A percentile compares a stretch with the other conserved stretches of the same genome.
phyloP scores from a whole-genome alignment of 1,140 invertebrate species.

The Aphelenchoides fujianensis region DNA sequence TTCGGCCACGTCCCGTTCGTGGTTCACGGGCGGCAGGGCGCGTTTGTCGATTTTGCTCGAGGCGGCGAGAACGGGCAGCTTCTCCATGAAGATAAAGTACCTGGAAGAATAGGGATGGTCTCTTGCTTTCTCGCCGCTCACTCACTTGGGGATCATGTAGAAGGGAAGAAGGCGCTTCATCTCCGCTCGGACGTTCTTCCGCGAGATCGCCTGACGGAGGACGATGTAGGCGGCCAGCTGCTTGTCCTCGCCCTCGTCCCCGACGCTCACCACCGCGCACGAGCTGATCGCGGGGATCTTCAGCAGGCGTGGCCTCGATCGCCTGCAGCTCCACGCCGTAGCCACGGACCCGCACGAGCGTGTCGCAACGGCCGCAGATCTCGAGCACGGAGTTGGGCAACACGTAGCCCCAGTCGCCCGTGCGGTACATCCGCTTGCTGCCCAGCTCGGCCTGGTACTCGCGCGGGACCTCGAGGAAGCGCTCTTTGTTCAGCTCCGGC shows the following conservation, averaged over 20 bases:
- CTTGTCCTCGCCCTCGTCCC: conserved; percentile 67
- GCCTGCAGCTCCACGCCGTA: conserved; percentile 68
- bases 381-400: conserved; percentile 65
- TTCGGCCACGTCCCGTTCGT: conserved; percentile 51
- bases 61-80: conserved; percentile 64
- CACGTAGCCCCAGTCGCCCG: conserved; percentile 65
- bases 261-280: conserved; percentile 64
- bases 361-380: conserved; percentile 67
- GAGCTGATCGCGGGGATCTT: conserved; percentile 63
- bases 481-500: conserved; percentile 64
- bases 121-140: conserved; percentile 64
- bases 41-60: conserved; percentile 65
- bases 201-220: conserved; percentile 57
- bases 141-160: conserved; percentile 67
- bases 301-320: conserved; percentile 65
- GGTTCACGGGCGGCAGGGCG: conserved; percentile 63
- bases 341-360: conserved; percentile 67
- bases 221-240: conserved; percentile 66
- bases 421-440: conserved; percentile 63
- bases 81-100: conserved; percentile 37
- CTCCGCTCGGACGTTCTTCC: conserved; percentile 63
- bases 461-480: conserved; percentile 63
- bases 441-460: conserved; percentile 51
- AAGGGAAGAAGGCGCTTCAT: conserved; percentile 66
- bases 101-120: conserved; percentile 17